These are phyloP conservation scores for Alviniconcha strummeri DNA, from an alignment of 2,888 invertebrate genomes.

Conservation along the genomic window DNA sequence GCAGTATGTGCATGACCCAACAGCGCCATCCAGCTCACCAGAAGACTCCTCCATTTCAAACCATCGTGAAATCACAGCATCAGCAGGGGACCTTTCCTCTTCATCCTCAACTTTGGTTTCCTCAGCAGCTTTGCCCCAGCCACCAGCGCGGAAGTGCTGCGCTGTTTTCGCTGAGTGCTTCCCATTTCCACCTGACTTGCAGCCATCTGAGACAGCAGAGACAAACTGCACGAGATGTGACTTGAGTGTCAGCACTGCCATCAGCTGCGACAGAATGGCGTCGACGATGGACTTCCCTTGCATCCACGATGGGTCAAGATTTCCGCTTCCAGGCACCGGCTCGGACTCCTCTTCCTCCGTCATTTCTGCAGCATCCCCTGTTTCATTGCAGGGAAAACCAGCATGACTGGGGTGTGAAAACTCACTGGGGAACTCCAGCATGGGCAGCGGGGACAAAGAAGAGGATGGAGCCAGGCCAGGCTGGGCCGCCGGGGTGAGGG, in stretches of 20 bases:
- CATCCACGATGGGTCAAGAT: neutral
- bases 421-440: neutral
- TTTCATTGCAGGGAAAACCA: neutral
- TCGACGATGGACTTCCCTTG: slow-evolving; percentile 30
- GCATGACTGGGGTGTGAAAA: neutral
- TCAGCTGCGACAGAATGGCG: slow-evolving; percentile 47
- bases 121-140: neutral
- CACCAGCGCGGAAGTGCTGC: neutral
- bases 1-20: neutral
- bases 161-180: slow-evolving; percentile 4
- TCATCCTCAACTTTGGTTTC: neutral
- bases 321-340: neutral
- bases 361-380: neutral
- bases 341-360: neutral
- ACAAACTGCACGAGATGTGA: slow-evolving; percentile 49
- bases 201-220: slow-evolving; percentile 39
- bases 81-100: neutral
- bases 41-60: slow-evolving; percentile 12
- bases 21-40: neutral
- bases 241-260: slow-evolving; percentile 52
- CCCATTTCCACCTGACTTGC: neutral
- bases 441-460: neutral
- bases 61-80: neutral
- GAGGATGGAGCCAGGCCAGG: neutral
- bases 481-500: neutral